Evolutionary conservation across 2,797 vertebrate genomes (phyloP).

Genomic region (Danio jaintianensis): DNA sequence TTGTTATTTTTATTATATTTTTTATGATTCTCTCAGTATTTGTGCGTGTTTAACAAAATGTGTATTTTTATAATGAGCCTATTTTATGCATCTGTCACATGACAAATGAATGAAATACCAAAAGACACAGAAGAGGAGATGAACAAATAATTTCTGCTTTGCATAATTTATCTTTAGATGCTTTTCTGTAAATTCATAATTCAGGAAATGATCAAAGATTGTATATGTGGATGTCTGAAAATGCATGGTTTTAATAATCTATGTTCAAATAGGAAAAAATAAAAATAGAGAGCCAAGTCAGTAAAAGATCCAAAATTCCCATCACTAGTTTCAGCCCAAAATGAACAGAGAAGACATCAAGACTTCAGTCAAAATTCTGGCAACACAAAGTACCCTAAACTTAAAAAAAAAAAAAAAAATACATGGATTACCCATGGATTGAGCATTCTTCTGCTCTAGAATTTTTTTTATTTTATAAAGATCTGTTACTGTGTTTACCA

Average conservation of each 20-base stretch:
- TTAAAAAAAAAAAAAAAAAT: not conserved
- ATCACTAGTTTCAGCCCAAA: not conserved
- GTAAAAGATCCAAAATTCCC: not conserved
- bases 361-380: not conserved
- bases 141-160: not conserved
- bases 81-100: not conserved
- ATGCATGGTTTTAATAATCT: not conserved
- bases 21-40: not conserved
- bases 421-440: slow-evolving; percentile 12
- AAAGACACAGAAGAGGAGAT: not conserved
- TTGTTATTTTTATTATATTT: not conserved
- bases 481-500: not conserved
- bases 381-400: not conserved
- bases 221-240: not conserved
- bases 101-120: not conserved
- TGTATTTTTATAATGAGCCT: not conserved
- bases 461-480: not conserved
- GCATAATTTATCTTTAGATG: not conserved
- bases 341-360: not conserved
- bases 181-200: not conserved
- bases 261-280: not conserved
- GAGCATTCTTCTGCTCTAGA: not conserved
- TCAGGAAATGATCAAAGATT: not conserved
- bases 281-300: not conserved
- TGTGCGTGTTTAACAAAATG: not conserved